Conservation (phyloP, 1,140 invertebrate genomes). For the Batillaria attramentaria region DNA sequence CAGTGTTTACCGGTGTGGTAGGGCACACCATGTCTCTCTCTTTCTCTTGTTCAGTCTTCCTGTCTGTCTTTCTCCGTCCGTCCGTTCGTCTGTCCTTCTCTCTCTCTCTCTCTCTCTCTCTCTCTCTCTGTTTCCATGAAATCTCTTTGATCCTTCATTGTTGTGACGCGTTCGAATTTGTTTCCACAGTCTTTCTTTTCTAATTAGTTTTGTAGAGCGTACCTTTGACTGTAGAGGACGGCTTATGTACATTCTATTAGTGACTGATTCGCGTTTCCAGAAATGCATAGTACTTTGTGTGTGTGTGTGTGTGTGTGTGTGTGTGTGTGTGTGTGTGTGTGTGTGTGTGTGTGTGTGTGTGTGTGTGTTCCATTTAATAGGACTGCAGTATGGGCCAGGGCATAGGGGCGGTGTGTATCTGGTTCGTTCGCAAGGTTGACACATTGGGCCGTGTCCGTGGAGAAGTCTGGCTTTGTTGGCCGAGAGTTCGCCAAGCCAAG, state of each 20-base stretch:
- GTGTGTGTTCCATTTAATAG: too few relatives aligned
- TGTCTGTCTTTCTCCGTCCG: not conserved
- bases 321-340: slow-evolving; percentile 7
- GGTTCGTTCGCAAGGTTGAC: too few relatives aligned
- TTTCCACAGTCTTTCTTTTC: not conserved
- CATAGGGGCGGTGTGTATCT: too few relatives aligned
- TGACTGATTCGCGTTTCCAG: not conserved
- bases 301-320: not conserved
- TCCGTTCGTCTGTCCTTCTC: not conserved
- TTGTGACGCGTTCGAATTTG: not conserved
- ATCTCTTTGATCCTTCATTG: not conserved
- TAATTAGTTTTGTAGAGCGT: not conserved
- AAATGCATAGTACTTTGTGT: not conserved
- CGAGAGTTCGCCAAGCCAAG: too few relatives aligned
- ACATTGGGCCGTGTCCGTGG: too few relatives aligned
- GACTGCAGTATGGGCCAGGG: too few relatives aligned
- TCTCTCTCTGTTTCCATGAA: not conserved
- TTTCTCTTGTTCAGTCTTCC: not conserved
- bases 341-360: not conserved
- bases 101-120: not conserved
- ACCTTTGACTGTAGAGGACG: not conserved
- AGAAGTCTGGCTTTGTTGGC: too few relatives aligned
- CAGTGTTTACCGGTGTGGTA: not conserved
- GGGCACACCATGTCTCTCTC: not conserved
- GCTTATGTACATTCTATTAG: not conserved